Evolutionary conservation across 53 echinoderm and acorn worm genomes (phyloP).

Genomic region (Hippasteria phrygiana): DNA sequence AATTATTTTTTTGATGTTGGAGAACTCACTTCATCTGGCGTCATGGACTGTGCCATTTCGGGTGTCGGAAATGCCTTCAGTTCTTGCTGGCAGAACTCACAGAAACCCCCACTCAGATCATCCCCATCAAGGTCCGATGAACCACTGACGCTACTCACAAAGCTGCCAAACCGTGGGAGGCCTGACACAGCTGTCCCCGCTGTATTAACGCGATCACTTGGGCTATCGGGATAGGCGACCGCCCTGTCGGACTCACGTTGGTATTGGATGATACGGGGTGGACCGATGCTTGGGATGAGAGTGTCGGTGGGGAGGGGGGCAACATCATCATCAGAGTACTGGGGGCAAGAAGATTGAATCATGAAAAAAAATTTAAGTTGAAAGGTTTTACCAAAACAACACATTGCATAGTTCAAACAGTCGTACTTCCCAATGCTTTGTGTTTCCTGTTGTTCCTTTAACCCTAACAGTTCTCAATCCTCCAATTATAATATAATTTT

Average conservation of each 20-base stretch:
- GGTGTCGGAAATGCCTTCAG: slow-evolving; percentile 85
- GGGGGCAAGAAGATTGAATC: neutral
- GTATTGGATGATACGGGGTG: slow-evolving; percentile 96
- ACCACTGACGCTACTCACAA: slow-evolving; percentile 20
- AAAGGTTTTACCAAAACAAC: too few species aligned
- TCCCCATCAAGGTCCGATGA: slow-evolving; percentile 28
- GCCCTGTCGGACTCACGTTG: slow-evolving; percentile 85
- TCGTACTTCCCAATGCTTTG: too few species aligned
- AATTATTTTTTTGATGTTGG: neutral
- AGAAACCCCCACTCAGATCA: slow-evolving; percentile 72
- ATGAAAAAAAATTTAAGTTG: neutral
- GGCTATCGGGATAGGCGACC: slow-evolving; percentile 52
- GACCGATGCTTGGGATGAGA: slow-evolving; percentile 92
- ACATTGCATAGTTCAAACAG: too few species aligned
- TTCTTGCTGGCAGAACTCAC: slow-evolving; percentile 91
- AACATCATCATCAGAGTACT: slow-evolving; percentile 80
- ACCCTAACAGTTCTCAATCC: too few species aligned
- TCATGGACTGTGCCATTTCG: slow-evolving; percentile 86
- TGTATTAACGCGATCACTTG: slow-evolving; percentile 15
- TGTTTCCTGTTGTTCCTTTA: too few species aligned
- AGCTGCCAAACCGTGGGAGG: slow-evolving; percentile 9
- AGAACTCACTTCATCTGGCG: slow-evolving; percentile 77
- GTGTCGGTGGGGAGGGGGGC: slow-evolving; percentile 61
- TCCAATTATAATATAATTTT: too few species aligned
- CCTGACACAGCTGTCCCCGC: slow-evolving; percentile 20